Conservation (phyloP, 2,797 vertebrate genomes). For the Calcarius lapponicus region DNA sequence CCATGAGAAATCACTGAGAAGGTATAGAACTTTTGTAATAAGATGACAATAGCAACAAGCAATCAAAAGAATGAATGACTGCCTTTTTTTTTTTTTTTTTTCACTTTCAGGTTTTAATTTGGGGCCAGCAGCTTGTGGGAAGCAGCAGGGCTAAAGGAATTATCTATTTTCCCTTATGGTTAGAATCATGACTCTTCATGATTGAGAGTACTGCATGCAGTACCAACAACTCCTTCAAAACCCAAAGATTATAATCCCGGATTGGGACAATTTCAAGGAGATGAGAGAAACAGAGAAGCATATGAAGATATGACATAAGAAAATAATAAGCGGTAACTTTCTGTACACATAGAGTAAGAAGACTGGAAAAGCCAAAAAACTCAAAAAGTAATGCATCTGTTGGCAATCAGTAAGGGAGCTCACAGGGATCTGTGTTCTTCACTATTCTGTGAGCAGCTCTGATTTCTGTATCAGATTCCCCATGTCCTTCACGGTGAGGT, state of each 20-base stretch:
- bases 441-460: not conserved
- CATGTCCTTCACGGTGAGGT: rapidly evolving
- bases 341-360: not conserved
- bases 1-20: too few relatives aligned
- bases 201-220: not conserved
- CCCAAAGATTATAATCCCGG: not conserved
- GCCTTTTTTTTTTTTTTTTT: not conserved
- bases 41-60: not conserved
- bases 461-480: not conserved
- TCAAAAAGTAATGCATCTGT: not conserved
- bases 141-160: not conserved
- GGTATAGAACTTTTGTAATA: too few relatives aligned
- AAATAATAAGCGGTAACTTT: not conserved
- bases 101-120: not conserved
- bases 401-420: not conserved
- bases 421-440: not conserved
- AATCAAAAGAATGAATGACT: not conserved
- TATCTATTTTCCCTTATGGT: not conserved
- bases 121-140: not conserved
- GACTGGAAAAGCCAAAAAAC: not conserved
- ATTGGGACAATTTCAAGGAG: not conserved
- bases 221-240: not conserved
- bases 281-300: not conserved
- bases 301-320: not conserved
- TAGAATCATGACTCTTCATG: not conserved